Percentiles rank a stretch among this genome's conserved stretches.
These are phyloP conservation scores for Bergia puertoricense DNA, from an alignment of 92 coral and sea anemone genomes.

Conservation along the genomic window DNA sequence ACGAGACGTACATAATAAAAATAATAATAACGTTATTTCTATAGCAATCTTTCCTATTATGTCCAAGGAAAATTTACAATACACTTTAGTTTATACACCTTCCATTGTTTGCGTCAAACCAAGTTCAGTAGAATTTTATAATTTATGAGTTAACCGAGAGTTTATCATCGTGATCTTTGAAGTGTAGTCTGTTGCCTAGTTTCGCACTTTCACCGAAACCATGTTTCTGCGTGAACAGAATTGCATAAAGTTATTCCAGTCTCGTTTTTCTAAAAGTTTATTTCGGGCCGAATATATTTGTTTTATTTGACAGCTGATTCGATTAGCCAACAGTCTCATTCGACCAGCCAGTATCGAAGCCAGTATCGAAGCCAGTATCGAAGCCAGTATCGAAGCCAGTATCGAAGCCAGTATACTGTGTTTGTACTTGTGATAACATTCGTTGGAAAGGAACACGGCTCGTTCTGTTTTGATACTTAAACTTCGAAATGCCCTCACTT, in stretches of 20 bases:
- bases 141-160: neutral
- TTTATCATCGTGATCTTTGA: neutral
- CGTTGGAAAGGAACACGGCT: neutral
- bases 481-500: neutral
- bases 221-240: constrained; percentile 5
- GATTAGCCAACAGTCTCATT: neutral
- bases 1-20: no score
- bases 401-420: neutral
- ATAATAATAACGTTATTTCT: no score
- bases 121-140: neutral
- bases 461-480: neutral
- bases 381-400: neutral
- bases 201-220: constrained; percentile 3
- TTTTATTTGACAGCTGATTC: neutral
- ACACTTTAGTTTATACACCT: neutral
- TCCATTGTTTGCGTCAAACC: neutral
- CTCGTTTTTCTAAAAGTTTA: no score
- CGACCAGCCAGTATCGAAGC: neutral
- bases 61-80: neutral
- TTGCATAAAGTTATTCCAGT: no score
- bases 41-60: neutral
- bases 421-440: neutral
- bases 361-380: neutral
- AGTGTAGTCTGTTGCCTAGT: constrained; percentile 4
- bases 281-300: neutral